Conservation (phyloP, 2,888 invertebrate genomes). For the Resseliella maxima region DNA sequence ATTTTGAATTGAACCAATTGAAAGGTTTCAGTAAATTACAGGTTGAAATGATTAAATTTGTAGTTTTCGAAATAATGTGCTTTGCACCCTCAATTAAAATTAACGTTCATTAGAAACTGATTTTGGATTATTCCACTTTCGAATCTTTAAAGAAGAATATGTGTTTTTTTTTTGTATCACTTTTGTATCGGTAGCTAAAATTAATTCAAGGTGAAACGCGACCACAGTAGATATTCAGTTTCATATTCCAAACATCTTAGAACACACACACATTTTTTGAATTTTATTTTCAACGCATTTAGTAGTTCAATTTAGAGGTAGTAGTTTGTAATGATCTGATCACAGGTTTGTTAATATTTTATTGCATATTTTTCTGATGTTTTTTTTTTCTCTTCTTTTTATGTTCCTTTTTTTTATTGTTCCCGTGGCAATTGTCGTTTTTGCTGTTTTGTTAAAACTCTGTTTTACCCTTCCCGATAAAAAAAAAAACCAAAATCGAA, state of each 20-base stretch:
- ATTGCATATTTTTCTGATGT: slow-evolving; percentile 29
- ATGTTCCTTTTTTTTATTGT: not conserved
- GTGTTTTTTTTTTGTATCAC: no score
- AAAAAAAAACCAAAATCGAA: not conserved
- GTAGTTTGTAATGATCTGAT: slow-evolving; percentile 35
- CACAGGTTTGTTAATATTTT: slow-evolving; percentile 43
- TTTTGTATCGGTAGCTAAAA: not conserved
- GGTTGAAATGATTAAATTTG: not conserved
- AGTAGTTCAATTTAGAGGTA: not conserved
- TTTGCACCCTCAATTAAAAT: no score
- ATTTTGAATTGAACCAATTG: slow-evolving; percentile 6
- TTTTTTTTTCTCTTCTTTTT: slow-evolving; percentile 6
- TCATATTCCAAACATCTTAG: not conserved
- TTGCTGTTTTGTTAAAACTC: slow-evolving; percentile 3
- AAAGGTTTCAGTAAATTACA: not conserved
- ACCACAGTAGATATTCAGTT: not conserved
- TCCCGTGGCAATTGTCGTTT: slow-evolving; percentile 9
- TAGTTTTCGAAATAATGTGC: not conserved
- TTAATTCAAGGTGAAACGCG: not conserved
- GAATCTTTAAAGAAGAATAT: not conserved
- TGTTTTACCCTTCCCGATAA: slow-evolving; percentile 36
- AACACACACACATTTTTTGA: not conserved
- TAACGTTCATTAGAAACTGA: no score
- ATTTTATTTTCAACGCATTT: not conserved
- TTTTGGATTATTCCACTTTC: not conserved